Evolutionary conservation across 2,113 vertebrate genomes (phyloP).

Genomic region (Loxodonta africana): DNA sequence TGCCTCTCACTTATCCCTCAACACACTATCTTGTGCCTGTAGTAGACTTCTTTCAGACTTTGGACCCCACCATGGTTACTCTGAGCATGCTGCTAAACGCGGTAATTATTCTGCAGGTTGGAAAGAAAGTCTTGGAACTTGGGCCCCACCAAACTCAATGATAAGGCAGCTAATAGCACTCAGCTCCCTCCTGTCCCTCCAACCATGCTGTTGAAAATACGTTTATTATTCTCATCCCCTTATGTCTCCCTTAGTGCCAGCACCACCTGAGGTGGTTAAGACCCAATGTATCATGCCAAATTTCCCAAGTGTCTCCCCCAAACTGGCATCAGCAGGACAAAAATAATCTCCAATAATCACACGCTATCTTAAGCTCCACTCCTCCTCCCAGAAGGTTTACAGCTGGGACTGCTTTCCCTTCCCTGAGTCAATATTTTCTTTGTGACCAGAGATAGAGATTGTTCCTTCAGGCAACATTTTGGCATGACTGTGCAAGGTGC

Average conservation of each 20-base stretch:
- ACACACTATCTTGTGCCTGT: background rate
- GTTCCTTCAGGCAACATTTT: constrained; percentile 48
- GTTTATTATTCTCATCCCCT: background rate
- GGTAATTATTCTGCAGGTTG: background rate
- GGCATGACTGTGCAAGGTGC: background rate
- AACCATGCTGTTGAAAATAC: background rate
- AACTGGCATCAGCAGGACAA: background rate
- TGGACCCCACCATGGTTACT: background rate
- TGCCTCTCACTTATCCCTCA: background rate
- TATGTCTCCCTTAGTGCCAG: background rate
- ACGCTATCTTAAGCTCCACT: background rate
- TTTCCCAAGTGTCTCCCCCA: background rate
- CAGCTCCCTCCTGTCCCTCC: background rate
- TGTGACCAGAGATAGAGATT: constrained; percentile 60
- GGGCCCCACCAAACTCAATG: background rate
- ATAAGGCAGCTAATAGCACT: background rate
- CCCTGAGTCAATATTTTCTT: constrained; percentile 86
- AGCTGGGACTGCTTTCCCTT: constrained; percentile 72
- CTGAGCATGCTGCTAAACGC: background rate
- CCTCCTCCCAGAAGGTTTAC: constrained; percentile 46
- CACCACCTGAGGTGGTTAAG: background rate
- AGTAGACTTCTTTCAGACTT: background rate
- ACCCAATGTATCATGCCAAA: background rate
- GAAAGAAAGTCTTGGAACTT: background rate
- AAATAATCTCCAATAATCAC: background rate